Evolutionary conservation across 2,797 vertebrate genomes (phyloP), one percentile per base, ranked within the genome.

Genomic region (Pelodytes ibericus): DNA sequence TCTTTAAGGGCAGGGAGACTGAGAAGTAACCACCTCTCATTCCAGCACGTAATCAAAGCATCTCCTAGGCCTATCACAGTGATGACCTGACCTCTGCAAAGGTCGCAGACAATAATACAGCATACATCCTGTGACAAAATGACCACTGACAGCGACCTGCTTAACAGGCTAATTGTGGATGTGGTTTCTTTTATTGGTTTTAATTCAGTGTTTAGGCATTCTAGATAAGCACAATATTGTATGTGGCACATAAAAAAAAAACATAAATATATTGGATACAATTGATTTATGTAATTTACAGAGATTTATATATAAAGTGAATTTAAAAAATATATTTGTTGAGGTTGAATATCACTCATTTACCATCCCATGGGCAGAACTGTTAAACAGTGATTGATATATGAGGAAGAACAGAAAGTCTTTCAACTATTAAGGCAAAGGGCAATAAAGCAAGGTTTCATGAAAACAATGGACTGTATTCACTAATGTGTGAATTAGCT

Each of bases 1-100:
- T 80, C 77, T 84, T 82, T 81, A 81, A 72, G 65, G 62, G 82
- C 74, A 66, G 83, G 82, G 67, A 79, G 3, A 0, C 44, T 68
- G 72, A 44, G 1, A 63, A 29, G 59, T 2, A n/a, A 26, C 41
- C 36, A 26, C 51, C 68, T 58, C 59, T 47, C 69, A 77, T 60
- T 60, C 39, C 53, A 59, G 49, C 3, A 51, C 39, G 67, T 66
- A 30, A 64, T 77, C 70, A 77, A 77, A 72, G 75, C 53, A 44
- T 25, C 1, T 24, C 41, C 31, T 66, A 58, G 36, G 22, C 60
- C 29, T 68, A 44, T 36, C 26, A 41, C n/a, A n/a, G 9, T 22
- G 18, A 3, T 49, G 24, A 20, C 41, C 29, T 61, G 70, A 63
- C 61, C 61, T 24, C 27, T 61, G 4, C 30, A 24, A 24, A 53